These are phyloP conservation scores for Lepisosteus osseus DNA, from an alignment of 2,113 vertebrate species.

Conservation along the genomic window DNA sequence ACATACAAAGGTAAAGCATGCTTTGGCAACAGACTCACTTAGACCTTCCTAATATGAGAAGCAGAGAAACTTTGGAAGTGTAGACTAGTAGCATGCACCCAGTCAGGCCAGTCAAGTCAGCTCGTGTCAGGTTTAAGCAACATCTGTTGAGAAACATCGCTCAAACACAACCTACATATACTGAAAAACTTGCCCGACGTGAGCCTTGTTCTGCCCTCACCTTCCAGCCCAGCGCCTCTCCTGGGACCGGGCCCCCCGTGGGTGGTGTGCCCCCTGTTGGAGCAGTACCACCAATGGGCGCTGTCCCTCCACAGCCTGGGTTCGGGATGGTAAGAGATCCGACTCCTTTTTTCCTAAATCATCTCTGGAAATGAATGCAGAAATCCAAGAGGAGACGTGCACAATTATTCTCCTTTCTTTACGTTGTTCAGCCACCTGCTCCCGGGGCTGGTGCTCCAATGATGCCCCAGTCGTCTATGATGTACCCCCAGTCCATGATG, in stretches of 20 bases:
- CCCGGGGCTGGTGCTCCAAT: constrained; percentile 80
- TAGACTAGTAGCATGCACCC: too few species aligned
- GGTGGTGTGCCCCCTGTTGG: constrained; percentile 46
- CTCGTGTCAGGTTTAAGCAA: too few species aligned
- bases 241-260: constrained; percentile 55
- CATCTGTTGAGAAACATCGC: too few species aligned
- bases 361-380: too few species aligned
- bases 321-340: constrained; percentile 84
- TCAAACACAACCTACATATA: too few species aligned
- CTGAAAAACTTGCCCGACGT: not conserved
- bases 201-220: constrained; percentile 34
- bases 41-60: too few species aligned
- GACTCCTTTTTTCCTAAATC: too few species aligned
- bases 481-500: constrained; percentile 96
- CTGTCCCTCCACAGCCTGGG: constrained; percentile 73
- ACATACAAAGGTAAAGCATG: too few species aligned
- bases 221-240: constrained; percentile 45
- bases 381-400: too few species aligned
- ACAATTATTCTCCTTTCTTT: not conserved
- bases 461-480: constrained; percentile 86
- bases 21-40: too few species aligned
- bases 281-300: constrained; percentile 52
- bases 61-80: too few species aligned
- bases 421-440: constrained; percentile 68
- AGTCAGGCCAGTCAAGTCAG: too few species aligned